phyloP scores from a whole-genome alignment of 2,888 invertebrate genomes.

The Toxonevra muliebris region DNA sequence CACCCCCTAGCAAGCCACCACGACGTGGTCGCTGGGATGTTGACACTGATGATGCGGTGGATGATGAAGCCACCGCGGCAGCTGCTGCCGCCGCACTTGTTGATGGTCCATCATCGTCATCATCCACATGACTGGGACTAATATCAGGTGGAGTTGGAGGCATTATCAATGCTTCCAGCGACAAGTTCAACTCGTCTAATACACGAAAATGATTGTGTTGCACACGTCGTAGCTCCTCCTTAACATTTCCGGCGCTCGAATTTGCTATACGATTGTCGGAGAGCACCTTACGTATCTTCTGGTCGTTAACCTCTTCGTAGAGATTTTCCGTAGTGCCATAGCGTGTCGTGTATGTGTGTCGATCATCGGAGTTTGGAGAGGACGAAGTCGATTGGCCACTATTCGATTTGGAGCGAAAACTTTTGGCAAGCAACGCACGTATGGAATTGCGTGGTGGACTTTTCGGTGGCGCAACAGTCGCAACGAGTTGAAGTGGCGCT shows the following conservation, averaged over 20 bases:
- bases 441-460: slow-evolving; percentile 64
- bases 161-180: slow-evolving; percentile 90
- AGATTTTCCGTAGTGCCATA: slow-evolving; percentile 81
- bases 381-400: slow-evolving; percentile 56
- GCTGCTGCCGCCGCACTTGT: slow-evolving; percentile 31
- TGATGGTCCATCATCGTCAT: slow-evolving; percentile 65
- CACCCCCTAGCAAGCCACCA: slow-evolving; percentile 56
- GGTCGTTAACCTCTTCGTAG: slow-evolving; percentile 64
- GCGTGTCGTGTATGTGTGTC: slow-evolving; percentile 78
- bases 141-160: slow-evolving; percentile 70
- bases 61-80: slow-evolving; percentile 30
- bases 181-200: slow-evolving; percentile 85
- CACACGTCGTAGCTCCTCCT: slow-evolving; percentile 84
- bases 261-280: slow-evolving; percentile 70
- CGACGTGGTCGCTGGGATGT: slow-evolving; percentile 51
- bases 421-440: slow-evolving; percentile 60
- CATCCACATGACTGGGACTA: slow-evolving; percentile 68
- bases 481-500: slow-evolving; percentile 40
- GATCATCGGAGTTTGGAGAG: slow-evolving; percentile 58
- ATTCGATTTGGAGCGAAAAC: slow-evolving; percentile 60
- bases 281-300: slow-evolving; percentile 63
- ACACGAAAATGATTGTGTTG: slow-evolving; percentile 85
- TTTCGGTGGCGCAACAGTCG: slow-evolving; percentile 53
- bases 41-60: slow-evolving; percentile 28
- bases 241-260: slow-evolving; percentile 76